phyloP scores from a whole-genome alignment of 2,113 vertebrate species.

The Carettochelys insculpta region DNA sequence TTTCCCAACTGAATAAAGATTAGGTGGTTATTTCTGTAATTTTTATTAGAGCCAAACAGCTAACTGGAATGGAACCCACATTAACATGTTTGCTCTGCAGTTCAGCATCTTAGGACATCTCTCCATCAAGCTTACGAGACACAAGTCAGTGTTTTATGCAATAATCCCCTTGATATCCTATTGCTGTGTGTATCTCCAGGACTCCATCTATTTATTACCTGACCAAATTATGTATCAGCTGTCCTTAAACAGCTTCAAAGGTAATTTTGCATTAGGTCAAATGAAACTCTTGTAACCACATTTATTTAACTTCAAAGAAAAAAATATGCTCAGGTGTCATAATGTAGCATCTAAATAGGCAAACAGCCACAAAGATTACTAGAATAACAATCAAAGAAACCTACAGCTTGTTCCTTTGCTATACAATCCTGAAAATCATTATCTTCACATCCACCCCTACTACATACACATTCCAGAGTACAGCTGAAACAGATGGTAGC shows the following conservation, averaged over 20 bases:
- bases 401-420: constrained; percentile 7
- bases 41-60: background rate
- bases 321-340: background rate
- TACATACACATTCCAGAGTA: background rate
- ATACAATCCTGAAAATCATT: constrained; percentile 26
- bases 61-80: fast-evolving
- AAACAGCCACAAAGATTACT: background rate
- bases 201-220: background rate
- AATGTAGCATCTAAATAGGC: background rate
- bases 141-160: background rate
- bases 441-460: constrained; percentile 18
- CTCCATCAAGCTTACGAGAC: background rate
- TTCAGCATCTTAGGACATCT: background rate
- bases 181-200: fast-evolving
- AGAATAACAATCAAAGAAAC: background rate
- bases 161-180: background rate
- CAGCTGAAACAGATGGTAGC: constrained; percentile 29
- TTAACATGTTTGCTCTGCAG: background rate
- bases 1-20: background rate
- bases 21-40: background rate
- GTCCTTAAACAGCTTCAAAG: background rate
- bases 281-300: background rate
- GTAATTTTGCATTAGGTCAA: background rate
- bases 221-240: background rate
- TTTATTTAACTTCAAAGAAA: background rate